Conservation (phyloP, 1,140 invertebrate genomes). For the Aleiodes sp. region DNA sequence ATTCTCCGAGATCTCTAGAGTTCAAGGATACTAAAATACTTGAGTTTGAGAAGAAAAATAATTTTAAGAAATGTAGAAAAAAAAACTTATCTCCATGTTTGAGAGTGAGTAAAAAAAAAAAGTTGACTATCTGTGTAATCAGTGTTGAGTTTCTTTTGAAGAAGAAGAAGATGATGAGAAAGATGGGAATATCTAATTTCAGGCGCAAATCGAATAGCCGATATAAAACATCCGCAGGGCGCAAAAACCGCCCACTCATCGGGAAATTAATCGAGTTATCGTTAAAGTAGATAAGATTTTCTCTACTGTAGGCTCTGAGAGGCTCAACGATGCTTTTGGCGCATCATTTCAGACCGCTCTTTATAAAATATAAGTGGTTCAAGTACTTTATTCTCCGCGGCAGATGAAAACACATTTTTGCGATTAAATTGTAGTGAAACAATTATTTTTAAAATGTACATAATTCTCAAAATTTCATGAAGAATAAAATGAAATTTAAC, state of each 20-base stretch:
- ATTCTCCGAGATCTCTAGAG: not conserved
- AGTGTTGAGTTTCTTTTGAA: not conserved
- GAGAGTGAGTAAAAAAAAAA: not conserved
- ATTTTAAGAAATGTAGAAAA: not conserved
- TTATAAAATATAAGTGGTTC: not conserved
- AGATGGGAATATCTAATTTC: constrained; percentile 33
- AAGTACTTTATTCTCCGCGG: not conserved
- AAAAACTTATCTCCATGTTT: constrained; percentile 5
- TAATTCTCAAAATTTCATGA: not conserved
- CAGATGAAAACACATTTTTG: constrained; percentile 1
- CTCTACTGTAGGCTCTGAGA: not conserved
- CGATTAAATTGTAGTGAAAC: not conserved
- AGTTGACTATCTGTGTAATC: not conserved
- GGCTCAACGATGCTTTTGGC: constrained; percentile 7
- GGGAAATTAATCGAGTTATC: constrained; percentile 42
- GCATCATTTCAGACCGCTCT: not conserved
- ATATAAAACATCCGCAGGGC: constrained; percentile 32
- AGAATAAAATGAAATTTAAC: not conserved
- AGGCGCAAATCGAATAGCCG: constrained; percentile 30
- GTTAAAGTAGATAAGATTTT: constrained; percentile 34
- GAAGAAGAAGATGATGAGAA: not conserved
- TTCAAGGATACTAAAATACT: constrained; percentile 1
- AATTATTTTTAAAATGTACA: not conserved
- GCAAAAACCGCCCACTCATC: constrained; percentile 26
- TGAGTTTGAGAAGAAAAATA: not conserved